Evolutionary conservation across 1,140 invertebrate species (phyloP), one percentile per base, ranked within the genome.

Genomic region (Cherax quadricarinatus): DNA sequence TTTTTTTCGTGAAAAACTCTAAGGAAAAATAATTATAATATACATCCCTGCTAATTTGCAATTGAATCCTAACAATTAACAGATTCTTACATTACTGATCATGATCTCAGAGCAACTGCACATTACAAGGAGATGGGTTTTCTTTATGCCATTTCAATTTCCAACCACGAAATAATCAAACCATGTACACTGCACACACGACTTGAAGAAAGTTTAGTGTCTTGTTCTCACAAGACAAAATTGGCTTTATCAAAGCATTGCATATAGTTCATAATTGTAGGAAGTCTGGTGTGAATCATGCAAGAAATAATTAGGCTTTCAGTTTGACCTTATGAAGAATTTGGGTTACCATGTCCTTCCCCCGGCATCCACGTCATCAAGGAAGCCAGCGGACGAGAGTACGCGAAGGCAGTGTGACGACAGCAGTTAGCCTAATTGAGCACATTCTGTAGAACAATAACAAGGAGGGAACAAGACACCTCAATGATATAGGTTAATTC

Each of bases 371-470:
- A 86, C 73, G 89, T 80, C 89, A 85, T 78, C 73, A 79, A 53
- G 73, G 79, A 81, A 66, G 51, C 30, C 73, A 70, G 51, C 60
- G 62, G 90, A 91, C 75, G 84, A 87, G 90, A 66, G 60, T 70
- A 81, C 90, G 14, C 78, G 84, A 86, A 84, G 90, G 90, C 85
- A 91, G 75, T 82, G 85, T 86, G 82, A 86, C 85, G 87, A 87
- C 90, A 91, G 90, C 84, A 91, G 90, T 91, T 91, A 91, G 90
- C 90, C 90, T 91, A 91, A 91, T 91, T 91, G 90, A 91, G 90
- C 90, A 91, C 90, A 91, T 91, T 91, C 90, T 91, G 90, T 91
- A 91, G 84, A 91, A 86, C 90, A 91, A 91, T 91, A 91, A 91
- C 90, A 91, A 91, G 90, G 90, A 91, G 90, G 90, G 90, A 91